Conservation (phyloP, 2,888 invertebrate genomes). For the Dyspetes luteomarginatus region DNA sequence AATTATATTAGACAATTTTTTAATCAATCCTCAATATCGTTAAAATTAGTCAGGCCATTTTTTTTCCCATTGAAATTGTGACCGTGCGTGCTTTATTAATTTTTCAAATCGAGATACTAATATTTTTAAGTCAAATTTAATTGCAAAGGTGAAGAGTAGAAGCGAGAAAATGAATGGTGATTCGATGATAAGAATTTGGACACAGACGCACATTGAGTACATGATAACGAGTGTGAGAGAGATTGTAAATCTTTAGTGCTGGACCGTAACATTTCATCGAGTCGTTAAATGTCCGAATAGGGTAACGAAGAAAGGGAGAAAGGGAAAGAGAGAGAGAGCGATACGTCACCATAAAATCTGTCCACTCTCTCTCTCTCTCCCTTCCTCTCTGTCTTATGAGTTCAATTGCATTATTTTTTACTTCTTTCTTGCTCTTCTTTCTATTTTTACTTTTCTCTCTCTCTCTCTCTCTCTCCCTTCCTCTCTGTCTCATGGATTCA, state of each 20-base stretch:
- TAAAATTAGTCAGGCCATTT: too few species aligned
- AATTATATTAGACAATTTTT: neutral
- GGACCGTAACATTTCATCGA: constrained; percentile 29
- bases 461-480: constrained; percentile 39
- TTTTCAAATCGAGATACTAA: neutral
- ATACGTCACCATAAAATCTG: neutral
- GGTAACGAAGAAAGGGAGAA: constrained; percentile 32
- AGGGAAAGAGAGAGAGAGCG: neutral
- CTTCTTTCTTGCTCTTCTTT: neutral
- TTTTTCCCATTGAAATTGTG: constrained; percentile 21
- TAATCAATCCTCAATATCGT: neutral
- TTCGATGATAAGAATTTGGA: constrained; percentile 33
- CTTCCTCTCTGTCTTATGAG: constrained; percentile 33
- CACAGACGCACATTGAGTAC: constrained; percentile 23
- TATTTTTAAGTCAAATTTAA: neutral
- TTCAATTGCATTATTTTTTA: neutral
- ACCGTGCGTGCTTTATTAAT: constrained; percentile 30
- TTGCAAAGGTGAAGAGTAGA: neutral
- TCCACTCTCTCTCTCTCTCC: constrained; percentile 30
- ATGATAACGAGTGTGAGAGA: constrained; percentile 53
- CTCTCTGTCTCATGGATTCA: constrained; percentile 23
- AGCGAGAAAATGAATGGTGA: constrained; percentile 35
- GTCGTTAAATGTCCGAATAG: constrained; percentile 58
- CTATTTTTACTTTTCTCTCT: neutral
- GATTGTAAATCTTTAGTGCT: constrained; percentile 52